Evolutionary conservation across 2,888 invertebrate genomes (phyloP), one percentile per base, ranked within the genome.

Genomic region (Phania funesta): DNA sequence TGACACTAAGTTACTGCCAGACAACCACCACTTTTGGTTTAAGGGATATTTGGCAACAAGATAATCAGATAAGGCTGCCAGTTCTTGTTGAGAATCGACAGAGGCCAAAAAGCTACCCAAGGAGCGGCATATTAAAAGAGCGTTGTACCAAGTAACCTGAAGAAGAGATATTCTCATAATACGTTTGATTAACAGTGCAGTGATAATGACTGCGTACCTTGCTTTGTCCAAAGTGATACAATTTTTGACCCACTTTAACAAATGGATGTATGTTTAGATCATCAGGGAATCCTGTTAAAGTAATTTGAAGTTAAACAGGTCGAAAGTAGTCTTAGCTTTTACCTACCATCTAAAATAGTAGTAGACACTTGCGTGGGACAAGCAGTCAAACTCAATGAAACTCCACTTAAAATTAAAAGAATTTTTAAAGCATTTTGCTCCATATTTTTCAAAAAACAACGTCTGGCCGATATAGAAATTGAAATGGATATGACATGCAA

Each of bases 71-170:
- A 88, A 48, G 0, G 87, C 85, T 20, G 85, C 83, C 84, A 87
- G 84, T 65, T 89, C 87, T 9, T 84, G 78, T 4, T 83, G 84
- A 1, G 85, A 83, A 75, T 88, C 88, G 13, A 88, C 85, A 11
- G 86, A 85, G 6, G 86, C 87, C 83, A 88, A 50, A n/a, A 87
- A 86, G n/a, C 86, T 87, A 62, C 85, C 86, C 85, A 86, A 84
- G 62, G 85, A 85, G 18, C 88, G 86, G n/a, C 88, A 88, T 26
- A 85, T 84, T n/a, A 86, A 86, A 18, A 83, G 85, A 0, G 89
- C 88, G 64, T 85, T 86, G 41, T 85, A 89, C 88, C 88, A 88
- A 16, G 86, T 86, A 3, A 88, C 85, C 84, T 88, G 2, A 11
- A 16, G 26, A 54, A 6, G 3, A 41, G 11, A 2, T 1, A 8